Evolutionary conservation across 2,888 invertebrate species (phyloP), one percentile per base, ranked within the genome.

Genomic region (Ochropacha duplaris): DNA sequence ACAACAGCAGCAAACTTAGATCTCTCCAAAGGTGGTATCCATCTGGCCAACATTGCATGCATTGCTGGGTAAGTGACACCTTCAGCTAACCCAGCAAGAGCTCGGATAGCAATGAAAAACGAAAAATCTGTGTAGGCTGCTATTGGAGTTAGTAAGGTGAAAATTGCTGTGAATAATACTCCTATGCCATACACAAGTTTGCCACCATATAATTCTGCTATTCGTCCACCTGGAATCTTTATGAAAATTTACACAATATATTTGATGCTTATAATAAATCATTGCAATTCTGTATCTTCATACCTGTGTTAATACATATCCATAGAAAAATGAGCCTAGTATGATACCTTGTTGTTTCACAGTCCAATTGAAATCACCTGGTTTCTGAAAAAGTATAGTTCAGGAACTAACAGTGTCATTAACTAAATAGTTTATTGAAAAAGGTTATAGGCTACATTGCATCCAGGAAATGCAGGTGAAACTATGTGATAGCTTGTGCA

Each of bases 11-110:
- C 98, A 85, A 98, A 96, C 84, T 97, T 97, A 55, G 97, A 97
- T 71, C 98, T 94, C 83, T 99, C 99, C 72, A 97, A 84, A 1
- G 98, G 98, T 6, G 98, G 98, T 55, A 98, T 97, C 99, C 99
- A 99, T 65, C 95, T 94, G 0, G 98, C 97, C 75, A 98, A 92
- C 96, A 99, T 96, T 19, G 96, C 96, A 84, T 98, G 98, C 97
- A 98, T 98, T 0, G 98, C 96, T 16, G 99, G 99, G 86, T 97
- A 98, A 8, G 97, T 97, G 5, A 98, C 97, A 34, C 97, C 97
- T 92, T 98, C 98, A 0, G 96, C 96, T 80, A 98, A 94, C 22
- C 98, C 98, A 84, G 97, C 97, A 8, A 97, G 84, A 6, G 97
- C 94, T 68, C 98, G 90, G 1, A 97, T 95, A 36, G 94, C 92